A percentile compares a stretch with the other conserved stretches of the same genome.
phyloP scores from a whole-genome alignment of 2,888 invertebrate species.

The Amphipyra berbera region DNA sequence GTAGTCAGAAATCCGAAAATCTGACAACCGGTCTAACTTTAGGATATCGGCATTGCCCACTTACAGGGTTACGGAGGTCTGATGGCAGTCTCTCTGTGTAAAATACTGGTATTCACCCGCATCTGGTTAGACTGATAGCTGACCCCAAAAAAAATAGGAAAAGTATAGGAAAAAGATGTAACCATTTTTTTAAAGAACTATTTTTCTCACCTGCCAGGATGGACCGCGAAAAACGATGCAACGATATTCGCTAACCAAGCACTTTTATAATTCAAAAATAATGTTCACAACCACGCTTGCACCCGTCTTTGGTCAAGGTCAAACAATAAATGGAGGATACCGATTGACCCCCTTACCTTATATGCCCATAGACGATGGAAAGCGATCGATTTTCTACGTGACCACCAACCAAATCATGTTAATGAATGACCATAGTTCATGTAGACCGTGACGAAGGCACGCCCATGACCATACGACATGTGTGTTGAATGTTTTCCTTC shows the following conservation, averaged over 20 bases:
- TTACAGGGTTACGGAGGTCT: too few relatives aligned
- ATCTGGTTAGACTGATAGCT: too few relatives aligned
- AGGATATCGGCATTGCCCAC: too few relatives aligned
- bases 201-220: too few relatives aligned
- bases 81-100: too few relatives aligned
- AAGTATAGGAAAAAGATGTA: too few relatives aligned
- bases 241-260: background rate
- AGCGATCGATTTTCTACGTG: slow-evolving; percentile 80
- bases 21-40: too few relatives aligned
- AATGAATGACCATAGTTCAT: slow-evolving; percentile 74
- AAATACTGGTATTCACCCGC: too few relatives aligned
- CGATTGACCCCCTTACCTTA: slow-evolving; percentile 73
- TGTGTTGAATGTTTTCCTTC: slow-evolving; percentile 39
- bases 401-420: slow-evolving; percentile 81
- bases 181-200: too few relatives aligned
- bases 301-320: slow-evolving; percentile 69
- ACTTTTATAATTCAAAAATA: slow-evolving; percentile 13
- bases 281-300: slow-evolving; percentile 43
- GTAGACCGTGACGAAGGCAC: slow-evolving; percentile 70
- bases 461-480: slow-evolving; percentile 28
- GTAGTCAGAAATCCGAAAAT: too few relatives aligned
- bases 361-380: slow-evolving; percentile 75
- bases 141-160: too few relatives aligned
- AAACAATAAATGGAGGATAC: slow-evolving; percentile 68
- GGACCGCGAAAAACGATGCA: too few relatives aligned